These are phyloP conservation scores for Homarus gammarus DNA, from an alignment of 2,888 invertebrate species.

Conservation along the genomic window DNA sequence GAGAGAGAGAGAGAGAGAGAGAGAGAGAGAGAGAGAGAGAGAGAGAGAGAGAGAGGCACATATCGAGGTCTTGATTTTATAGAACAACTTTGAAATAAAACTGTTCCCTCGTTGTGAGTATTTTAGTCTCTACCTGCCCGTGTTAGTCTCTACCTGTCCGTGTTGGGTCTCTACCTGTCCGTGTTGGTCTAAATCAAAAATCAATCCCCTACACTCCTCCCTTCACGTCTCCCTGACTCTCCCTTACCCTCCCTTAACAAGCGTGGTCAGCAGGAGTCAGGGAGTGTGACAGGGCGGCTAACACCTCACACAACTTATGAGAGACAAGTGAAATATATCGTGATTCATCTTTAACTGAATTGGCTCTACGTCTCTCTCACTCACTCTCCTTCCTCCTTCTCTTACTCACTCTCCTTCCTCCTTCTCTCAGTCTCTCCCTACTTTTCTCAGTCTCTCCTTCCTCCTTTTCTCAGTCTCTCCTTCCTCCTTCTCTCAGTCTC, in stretches of 20 bases:
- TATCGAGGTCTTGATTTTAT: no score
- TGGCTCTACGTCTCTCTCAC: not conserved
- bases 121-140: no score
- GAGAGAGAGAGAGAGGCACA: no score
- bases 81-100: no score
- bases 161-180: no score
- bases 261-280: not conserved
- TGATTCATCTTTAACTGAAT: not conserved
- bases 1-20: constrained; percentile 12
- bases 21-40: not conserved
- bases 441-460: not conserved
- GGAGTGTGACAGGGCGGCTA: not conserved
- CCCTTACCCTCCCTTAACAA: not conserved
- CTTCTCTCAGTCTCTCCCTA: not conserved
- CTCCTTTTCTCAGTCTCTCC: not conserved
- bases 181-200: no score
- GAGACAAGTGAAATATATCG: not conserved
- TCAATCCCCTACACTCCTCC: not conserved
- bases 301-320: not conserved
- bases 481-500: not conserved
- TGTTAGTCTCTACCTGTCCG: no score
- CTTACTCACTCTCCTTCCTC: no score
- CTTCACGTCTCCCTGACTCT: not conserved
- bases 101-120: no score
- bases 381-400: not conserved